These are phyloP conservation scores for Apoderus coryli DNA, from an alignment of 2,888 invertebrate genomes.

Conservation along the genomic window DNA sequence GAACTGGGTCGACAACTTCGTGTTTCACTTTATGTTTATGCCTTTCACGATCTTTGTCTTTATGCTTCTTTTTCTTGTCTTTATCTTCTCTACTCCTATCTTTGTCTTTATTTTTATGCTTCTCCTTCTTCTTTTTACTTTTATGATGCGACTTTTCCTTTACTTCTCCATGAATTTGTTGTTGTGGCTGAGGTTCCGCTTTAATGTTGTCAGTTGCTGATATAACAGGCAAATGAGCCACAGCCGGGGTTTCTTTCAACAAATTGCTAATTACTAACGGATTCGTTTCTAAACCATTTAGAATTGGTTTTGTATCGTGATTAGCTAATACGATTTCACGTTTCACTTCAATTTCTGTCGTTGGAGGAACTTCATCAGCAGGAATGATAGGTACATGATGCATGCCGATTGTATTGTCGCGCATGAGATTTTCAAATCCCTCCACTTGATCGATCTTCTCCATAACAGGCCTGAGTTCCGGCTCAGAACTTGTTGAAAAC, in stretches of 20 bases:
- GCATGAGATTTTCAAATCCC: constrained; percentile 44
- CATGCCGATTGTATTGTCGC: constrained; percentile 35
- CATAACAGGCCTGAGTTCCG: constrained; percentile 45
- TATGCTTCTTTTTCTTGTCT: constrained; percentile 62
- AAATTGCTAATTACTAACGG: constrained; percentile 56
- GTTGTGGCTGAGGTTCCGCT: constrained; percentile 8
- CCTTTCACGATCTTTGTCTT: constrained; percentile 43
- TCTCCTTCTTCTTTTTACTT: constrained; percentile 48
- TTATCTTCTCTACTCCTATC: constrained; percentile 46
- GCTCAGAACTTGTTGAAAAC: constrained; percentile 36
- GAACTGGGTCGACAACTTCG: not conserved
- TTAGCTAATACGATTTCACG: constrained; percentile 1
- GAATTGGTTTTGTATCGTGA: constrained; percentile 21
- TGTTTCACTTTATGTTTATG: constrained; percentile 24
- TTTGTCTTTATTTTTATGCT: constrained; percentile 51
- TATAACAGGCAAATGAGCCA: constrained; percentile 25
- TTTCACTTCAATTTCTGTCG: constrained; percentile 6
- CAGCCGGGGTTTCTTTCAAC: constrained; percentile 40
- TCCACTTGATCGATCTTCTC: constrained; percentile 48
- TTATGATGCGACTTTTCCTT: constrained; percentile 29
- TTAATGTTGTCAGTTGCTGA: constrained; percentile 15
- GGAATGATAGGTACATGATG: constrained; percentile 25
- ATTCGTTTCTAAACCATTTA: constrained; percentile 58
- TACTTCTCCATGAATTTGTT: constrained; percentile 24
- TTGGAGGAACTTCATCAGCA: constrained; percentile 14